Evolutionary conservation across 1,140 invertebrate species (phyloP).

Genomic region (Lethrus apterus): DNA sequence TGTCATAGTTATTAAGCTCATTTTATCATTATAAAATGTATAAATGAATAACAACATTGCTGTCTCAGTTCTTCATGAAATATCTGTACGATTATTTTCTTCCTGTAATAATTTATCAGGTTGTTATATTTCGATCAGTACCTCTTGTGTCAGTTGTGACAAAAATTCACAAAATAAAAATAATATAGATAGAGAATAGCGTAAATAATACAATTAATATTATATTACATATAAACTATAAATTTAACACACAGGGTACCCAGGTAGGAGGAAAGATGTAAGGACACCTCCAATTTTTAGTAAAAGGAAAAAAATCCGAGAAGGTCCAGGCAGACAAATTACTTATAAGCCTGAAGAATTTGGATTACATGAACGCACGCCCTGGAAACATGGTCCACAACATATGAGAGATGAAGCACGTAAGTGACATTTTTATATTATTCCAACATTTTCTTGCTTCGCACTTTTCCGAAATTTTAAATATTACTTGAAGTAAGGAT

Average conservation of each 20-base stretch:
- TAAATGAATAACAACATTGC: not conserved
- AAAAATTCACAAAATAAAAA: too few species aligned
- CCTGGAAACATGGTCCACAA: not conserved
- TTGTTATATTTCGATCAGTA: not conserved
- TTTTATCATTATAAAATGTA: not conserved
- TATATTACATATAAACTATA: not conserved
- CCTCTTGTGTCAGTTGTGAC: too few species aligned
- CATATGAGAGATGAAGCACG: too few species aligned
- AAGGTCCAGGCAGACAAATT: constrained; percentile 5
- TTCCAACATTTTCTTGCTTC: too few species aligned
- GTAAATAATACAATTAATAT: not conserved
- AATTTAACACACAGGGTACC: constrained; percentile 13
- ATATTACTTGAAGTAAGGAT: too few species aligned
- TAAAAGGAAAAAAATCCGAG: constrained; percentile 6
- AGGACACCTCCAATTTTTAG: constrained; percentile 17
- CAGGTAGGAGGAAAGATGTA: constrained; percentile 4
- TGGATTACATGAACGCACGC: not conserved
- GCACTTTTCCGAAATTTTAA: too few species aligned
- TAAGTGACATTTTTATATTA: too few species aligned
- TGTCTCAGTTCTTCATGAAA: not conserved
- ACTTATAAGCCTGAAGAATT: constrained; percentile 11
- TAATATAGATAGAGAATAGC: not conserved
- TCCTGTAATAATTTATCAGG: not conserved
- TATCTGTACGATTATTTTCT: not conserved
- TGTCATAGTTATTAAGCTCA: too few species aligned